Evolutionary conservation across 2,797 vertebrate genomes (phyloP).

Genomic region (Myoxocephalus aenaeus): DNA sequence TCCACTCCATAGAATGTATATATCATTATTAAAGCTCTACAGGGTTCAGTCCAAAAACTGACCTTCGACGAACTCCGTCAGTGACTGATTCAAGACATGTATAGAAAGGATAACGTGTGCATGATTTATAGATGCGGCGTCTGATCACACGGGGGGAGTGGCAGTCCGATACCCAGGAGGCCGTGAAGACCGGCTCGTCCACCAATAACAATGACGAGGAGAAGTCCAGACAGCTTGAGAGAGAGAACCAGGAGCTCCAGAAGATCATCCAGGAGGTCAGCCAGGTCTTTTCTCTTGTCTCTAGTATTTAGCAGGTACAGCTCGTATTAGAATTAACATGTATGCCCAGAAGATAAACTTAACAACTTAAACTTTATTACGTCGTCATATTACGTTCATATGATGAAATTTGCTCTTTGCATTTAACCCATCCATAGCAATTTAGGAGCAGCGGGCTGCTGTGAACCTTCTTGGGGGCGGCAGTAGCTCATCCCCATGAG

Average conservation of each 20-base stretch:
- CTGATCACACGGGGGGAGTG: conserved; percentile 93
- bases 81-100: background rate
- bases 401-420: no score
- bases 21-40: background rate
- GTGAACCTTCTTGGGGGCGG: no score
- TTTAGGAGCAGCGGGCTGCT: no score
- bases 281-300: background rate
- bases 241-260: conserved; percentile 92
- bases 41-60: background rate
- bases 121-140: conserved; percentile 86
- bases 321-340: background rate
- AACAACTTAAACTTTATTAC: no score
- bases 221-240: conserved; percentile 91
- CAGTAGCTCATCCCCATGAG: no score
- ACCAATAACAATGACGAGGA: conserved; percentile 96
- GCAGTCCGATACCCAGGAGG: conserved; percentile 94
- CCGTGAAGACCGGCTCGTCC: conserved; percentile 92
- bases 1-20: no score
- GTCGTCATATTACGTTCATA: no score
- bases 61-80: background rate
- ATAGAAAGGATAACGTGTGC: background rate
- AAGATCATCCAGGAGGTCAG: conserved; percentile 92
- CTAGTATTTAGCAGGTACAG: background rate
- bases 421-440: no score
- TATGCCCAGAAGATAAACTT: background rate